Percentiles rank a stretch among this genome's conserved stretches.
Evolutionary conservation across 2,113 vertebrate species (phyloP).

Genomic region (Neotoma lepida): DNA sequence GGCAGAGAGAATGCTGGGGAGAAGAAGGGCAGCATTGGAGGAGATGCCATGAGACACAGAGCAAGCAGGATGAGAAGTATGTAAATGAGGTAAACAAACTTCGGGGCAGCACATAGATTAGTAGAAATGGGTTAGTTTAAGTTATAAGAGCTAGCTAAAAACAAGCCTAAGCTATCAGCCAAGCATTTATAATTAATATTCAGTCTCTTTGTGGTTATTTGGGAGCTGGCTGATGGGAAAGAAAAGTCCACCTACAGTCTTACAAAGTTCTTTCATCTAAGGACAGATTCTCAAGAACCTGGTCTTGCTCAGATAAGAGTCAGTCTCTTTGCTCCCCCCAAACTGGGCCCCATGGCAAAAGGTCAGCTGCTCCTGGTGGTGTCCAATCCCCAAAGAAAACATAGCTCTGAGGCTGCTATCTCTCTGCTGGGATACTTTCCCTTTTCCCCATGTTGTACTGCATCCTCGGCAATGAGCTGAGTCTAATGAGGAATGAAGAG

Average conservation of each 20-base stretch:
- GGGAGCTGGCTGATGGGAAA: background rate
- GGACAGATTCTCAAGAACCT: background rate
- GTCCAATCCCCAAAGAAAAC: background rate
- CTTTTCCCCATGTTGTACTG: too few species aligned
- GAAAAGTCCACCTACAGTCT: background rate
- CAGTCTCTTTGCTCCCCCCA: background rate
- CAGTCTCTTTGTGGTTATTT: background rate
- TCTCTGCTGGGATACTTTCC: background rate
- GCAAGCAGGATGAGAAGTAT: background rate
- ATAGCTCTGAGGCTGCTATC: background rate
- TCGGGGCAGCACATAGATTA: background rate
- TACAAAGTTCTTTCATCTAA: accelerated
- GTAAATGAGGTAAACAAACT: background rate
- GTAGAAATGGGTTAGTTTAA: background rate
- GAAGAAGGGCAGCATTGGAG: background rate
- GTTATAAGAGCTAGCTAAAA: background rate
- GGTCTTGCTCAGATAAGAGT: background rate
- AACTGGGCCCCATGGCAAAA: background rate
- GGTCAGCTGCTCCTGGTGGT: accelerated
- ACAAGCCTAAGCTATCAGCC: background rate
- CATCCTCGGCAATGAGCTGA: too few species aligned
- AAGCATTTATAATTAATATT: background rate
- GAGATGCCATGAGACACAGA: background rate
- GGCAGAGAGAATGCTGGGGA: background rate
- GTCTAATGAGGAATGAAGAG: background rate